Evolutionary conservation across 2,113 vertebrate species (phyloP).

Genomic region (Indri indri): DNA sequence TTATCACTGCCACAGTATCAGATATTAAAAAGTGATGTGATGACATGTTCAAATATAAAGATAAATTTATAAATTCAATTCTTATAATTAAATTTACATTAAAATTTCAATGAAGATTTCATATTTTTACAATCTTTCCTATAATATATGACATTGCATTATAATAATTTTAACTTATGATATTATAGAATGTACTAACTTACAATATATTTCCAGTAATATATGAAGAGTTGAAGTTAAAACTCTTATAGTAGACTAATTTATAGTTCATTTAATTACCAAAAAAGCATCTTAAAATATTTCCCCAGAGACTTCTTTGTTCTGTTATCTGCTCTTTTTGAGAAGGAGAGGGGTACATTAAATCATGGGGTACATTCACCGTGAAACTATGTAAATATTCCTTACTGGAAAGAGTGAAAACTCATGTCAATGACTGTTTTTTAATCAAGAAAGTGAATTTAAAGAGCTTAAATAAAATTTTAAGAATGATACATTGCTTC

Average conservation of each 20-base stretch:
- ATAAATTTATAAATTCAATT: not conserved
- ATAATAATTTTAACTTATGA: not conserved
- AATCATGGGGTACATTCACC: not conserved
- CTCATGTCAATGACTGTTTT: not conserved
- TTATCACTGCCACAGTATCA: not conserved
- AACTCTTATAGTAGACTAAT: not conserved
- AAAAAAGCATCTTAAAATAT: not conserved
- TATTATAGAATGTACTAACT: not conserved
- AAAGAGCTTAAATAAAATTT: not conserved
- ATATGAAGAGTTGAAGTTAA: not conserved
- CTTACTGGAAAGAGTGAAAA: not conserved
- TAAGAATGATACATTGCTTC: not conserved
- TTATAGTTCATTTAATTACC: not conserved
- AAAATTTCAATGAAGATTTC: not conserved
- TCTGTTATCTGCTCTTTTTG: not conserved
- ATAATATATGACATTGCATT: not conserved
- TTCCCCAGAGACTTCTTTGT: not conserved
- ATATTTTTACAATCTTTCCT: not conserved
- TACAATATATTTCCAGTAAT: not conserved
- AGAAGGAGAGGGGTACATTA: accelerated
- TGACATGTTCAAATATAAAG: not conserved
- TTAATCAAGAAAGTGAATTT: not conserved
- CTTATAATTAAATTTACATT: not conserved
- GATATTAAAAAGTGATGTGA: not conserved
- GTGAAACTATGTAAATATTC: not conserved